Evolutionary conservation across 2,888 invertebrate genomes (phyloP).

Genomic region (Torymus tubicola): DNA sequence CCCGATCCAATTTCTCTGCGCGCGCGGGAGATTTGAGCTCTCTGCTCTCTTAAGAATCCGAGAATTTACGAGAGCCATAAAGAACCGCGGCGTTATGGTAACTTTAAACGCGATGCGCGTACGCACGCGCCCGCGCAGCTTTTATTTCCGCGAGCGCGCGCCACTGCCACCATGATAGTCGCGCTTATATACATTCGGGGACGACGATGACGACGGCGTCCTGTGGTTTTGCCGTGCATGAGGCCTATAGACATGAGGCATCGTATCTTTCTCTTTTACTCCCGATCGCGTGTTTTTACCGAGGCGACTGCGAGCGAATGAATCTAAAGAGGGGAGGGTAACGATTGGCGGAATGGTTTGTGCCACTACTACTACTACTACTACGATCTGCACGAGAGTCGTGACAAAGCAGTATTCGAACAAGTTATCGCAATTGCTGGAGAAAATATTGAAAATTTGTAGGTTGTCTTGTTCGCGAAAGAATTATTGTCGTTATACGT

Average conservation of each 20-base stretch:
- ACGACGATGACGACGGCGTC: not conserved
- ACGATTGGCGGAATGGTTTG: conserved; percentile 23
- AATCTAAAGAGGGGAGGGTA: not conserved
- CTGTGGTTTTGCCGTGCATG: too few relatives aligned
- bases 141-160: conserved; percentile 51
- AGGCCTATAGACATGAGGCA: too few relatives aligned
- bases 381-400: too few relatives aligned
- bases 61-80: conserved; percentile 57
- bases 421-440: too few relatives aligned
- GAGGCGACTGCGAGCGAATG: not conserved
- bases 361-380: not conserved
- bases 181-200: not conserved
- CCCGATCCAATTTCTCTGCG: conserved; percentile 53
- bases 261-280: too few relatives aligned
- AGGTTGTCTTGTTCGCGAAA: too few relatives aligned
- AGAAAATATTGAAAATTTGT: too few relatives aligned
- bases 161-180: too few relatives aligned
- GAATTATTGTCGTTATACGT: too few relatives aligned
- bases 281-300: conserved; percentile 29
- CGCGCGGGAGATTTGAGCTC: conserved; percentile 36
- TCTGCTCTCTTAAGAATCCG: conserved; percentile 54
- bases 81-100: conserved; percentile 56
- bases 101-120: conserved; percentile 53
- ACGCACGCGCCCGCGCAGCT: conserved; percentile 22
- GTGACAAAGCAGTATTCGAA: too few relatives aligned